Evolutionary conservation across 2,888 invertebrate genomes (phyloP), one percentile per base, ranked within the genome.

Genomic region (Carterocephalus palaemon): DNA sequence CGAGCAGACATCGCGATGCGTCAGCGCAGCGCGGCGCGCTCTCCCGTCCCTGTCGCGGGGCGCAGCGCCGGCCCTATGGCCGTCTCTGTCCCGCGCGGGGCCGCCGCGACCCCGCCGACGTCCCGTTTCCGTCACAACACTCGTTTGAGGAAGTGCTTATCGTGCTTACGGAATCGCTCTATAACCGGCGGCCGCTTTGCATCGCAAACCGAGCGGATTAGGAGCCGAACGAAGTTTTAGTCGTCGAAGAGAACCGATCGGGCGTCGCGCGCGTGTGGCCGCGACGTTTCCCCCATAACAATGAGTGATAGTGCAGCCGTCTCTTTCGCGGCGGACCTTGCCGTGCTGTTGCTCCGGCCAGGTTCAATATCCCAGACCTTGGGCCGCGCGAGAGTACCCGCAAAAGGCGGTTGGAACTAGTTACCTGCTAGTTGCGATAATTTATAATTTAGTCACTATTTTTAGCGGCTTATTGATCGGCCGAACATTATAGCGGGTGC

Each of bases 291-390:
- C 67, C 70, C 75, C 82, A 82, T 83, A 81, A 81, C 82, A 80
- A 83, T 83, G 79, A 81, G 81, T 80, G 81, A 77, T 75, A 80
- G 82, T 78, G 70, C 75, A 75, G 75, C 77, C 75, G 77, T 84
- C 80, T 73, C 81, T 78, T 70, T 79, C 82, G 66, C 75, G 69
- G 72, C 78, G 71, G 72, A 67, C 74, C 77, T 79, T 69, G 76
- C 59, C 66, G 78, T 75, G 77, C 76, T 74, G 75, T 78, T 75
- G 81, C 76, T 69, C 79, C 76, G 75, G 74, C 62, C 75, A 83
- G 75, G 85, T 85, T 86, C 85, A 85, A 85, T 78, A 85, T 83
- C 82, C 85, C 85, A 84, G 83, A 78, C 84, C 84, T 83, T 84
- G 83, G 75, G 58, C 72, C 80, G 82, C 72, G 69, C 78, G 78